Conservation (phyloP, 2,113 vertebrate species). For the Catagonus wagneri region DNA sequence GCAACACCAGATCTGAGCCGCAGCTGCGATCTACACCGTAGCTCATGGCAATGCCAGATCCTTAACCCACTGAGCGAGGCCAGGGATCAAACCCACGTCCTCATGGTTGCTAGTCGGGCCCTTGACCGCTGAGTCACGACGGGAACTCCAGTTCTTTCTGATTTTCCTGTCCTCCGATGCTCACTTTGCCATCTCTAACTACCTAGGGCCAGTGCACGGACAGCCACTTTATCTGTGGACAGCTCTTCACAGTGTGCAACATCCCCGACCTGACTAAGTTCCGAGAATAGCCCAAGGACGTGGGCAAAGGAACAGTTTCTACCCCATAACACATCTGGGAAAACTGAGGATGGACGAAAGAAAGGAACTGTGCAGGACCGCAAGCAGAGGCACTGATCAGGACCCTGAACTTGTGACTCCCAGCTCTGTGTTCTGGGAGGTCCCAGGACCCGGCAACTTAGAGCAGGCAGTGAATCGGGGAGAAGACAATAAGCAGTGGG, state of each 20-base stretch:
- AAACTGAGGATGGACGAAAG: not conserved
- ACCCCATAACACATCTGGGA: not conserved
- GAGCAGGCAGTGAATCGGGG: not conserved
- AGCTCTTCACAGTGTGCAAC: not conserved
- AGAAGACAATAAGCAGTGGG: rapidly evolving
- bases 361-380: not conserved
- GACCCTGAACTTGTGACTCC: not conserved
- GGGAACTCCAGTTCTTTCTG: too few species aligned
- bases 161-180: not conserved
- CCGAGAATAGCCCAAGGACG: not conserved
- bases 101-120: too few species aligned
- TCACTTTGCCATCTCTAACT: not conserved
- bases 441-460: not conserved
- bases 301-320: not conserved
- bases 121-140: too few species aligned
- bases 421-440: not conserved
- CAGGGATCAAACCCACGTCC: too few species aligned
- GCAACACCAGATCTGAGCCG: too few species aligned
- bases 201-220: rapidly evolving
- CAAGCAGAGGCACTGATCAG: not conserved
- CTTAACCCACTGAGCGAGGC: too few species aligned
- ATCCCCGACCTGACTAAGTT: not conserved
- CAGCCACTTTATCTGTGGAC: not conserved
- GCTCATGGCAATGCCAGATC: too few species aligned
- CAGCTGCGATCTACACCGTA: too few species aligned